A percentile compares a stretch with the other conserved stretches of the same genome.
phyloP scores from a whole-genome alignment of 2,888 invertebrate genomes.

The Cheilosia vernalis region DNA sequence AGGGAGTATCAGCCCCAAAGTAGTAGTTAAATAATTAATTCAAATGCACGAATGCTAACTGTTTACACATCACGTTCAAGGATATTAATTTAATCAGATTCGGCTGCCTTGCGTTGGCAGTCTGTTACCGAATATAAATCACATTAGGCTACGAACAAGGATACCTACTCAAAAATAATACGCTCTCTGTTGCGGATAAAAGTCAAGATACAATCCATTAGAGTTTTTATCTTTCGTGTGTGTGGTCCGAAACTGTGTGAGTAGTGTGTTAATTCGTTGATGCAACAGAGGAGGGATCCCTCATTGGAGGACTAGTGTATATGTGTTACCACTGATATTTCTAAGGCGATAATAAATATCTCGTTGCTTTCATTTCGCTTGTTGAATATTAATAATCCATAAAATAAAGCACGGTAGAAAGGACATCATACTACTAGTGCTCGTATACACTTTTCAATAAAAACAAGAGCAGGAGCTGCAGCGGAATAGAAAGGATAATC shows the following conservation, averaged over 20 bases:
- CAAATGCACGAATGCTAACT: constrained; percentile 51
- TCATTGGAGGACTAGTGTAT: constrained; percentile 34
- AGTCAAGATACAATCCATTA: constrained; percentile 63
- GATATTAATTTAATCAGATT: constrained; percentile 41
- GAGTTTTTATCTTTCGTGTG: constrained; percentile 36
- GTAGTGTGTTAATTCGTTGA: constrained; percentile 40
- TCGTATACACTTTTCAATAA: constrained; percentile 26
- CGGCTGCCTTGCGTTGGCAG: constrained; percentile 16
- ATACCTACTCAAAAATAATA: constrained; percentile 53
- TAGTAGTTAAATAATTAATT: constrained; percentile 35
- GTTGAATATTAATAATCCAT: constrained; percentile 73
- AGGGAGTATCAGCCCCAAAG: neutral
- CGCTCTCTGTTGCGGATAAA: constrained; percentile 46
- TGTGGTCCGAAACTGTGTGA: neutral
- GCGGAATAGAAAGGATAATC: constrained; percentile 53
- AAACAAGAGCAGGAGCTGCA: constrained; percentile 34
- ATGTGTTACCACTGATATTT: constrained; percentile 23
- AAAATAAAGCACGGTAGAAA: constrained; percentile 26
- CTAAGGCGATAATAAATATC: constrained; percentile 56
- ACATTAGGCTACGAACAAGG: constrained; percentile 34
- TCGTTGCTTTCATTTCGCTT: constrained; percentile 57
- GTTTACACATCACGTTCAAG: constrained; percentile 43
- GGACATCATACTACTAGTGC: constrained; percentile 34
- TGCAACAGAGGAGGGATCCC: constrained; percentile 30
- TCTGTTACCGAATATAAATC: constrained; percentile 44